phyloP scores from a whole-genome alignment of 2,113 vertebrate genomes.

The Spermophilus dauricus region DNA sequence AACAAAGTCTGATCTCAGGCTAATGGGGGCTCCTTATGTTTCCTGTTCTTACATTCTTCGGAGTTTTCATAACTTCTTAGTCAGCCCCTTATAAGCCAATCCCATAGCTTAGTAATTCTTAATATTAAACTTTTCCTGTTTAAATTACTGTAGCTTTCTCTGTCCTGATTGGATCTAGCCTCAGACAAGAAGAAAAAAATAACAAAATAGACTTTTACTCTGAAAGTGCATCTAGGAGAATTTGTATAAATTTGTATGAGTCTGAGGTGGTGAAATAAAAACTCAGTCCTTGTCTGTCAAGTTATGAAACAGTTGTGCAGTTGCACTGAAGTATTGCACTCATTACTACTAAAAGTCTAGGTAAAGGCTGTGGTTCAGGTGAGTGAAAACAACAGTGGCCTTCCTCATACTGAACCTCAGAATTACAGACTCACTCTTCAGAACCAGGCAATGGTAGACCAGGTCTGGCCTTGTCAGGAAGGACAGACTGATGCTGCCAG shows the following conservation, averaged over 20 bases:
- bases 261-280: neutral
- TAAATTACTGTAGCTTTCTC: neutral
- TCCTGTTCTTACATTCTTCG: neutral
- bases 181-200: neutral
- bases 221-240: neutral
- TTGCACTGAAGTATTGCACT: neutral
- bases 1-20: neutral
- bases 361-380: neutral
- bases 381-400: neutral
- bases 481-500: neutral
- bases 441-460: neutral
- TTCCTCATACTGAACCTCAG: neutral
- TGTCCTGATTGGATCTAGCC: neutral
- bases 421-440: neutral
- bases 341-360: neutral
- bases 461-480: neutral
- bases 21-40: no score
- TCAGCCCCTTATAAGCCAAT: neutral
- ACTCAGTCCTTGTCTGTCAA: neutral
- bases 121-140: neutral
- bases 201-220: slow-evolving; percentile 27
- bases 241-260: neutral
- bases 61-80: neutral
- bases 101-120: neutral
- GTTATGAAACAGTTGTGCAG: neutral